These are phyloP conservation scores for Chamaedrilus cognettii DNA, from an alignment of 2,888 invertebrate species.

Conservation along the genomic window DNA sequence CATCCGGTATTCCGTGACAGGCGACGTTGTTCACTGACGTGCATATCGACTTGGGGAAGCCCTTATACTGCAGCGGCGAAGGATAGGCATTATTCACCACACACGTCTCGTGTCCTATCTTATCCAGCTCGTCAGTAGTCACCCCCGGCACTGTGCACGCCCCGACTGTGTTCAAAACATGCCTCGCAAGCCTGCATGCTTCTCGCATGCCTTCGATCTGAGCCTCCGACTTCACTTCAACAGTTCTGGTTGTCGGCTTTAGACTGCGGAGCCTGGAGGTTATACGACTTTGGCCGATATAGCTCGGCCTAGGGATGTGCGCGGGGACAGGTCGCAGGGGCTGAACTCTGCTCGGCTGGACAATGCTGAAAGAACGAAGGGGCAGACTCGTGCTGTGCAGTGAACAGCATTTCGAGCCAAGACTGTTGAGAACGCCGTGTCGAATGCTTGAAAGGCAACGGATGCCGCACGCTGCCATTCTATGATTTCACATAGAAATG, in stretches of 20 bases:
- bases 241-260: neutral
- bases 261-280: neutral
- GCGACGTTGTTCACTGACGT: conserved; percentile 71
- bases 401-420: too few relatives aligned
- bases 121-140: conserved; percentile 96
- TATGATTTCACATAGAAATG: too few relatives aligned
- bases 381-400: too few relatives aligned
- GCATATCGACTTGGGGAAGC: conserved; percentile 98
- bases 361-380: too few relatives aligned
- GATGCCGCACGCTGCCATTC: too few relatives aligned
- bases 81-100: conserved; percentile 88
- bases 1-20: conserved; percentile 92
- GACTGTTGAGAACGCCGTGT: too few relatives aligned
- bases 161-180: conserved; percentile 79
- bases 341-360: conserved; percentile 12
- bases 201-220: conserved; percentile 70
- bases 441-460: too few relatives aligned
- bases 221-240: conserved; percentile 30
- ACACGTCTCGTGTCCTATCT: conserved; percentile 65
- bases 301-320: conserved; percentile 1
- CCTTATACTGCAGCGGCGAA: conserved; percentile 96
- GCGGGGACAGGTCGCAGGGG: conserved; percentile 7
- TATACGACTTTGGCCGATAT: conserved; percentile 3
- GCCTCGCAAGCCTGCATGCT: conserved; percentile 78
- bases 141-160: conserved; percentile 70